Conservation (phyloP, 2,888 invertebrate genomes). For the Tetragnatha montana region DNA sequence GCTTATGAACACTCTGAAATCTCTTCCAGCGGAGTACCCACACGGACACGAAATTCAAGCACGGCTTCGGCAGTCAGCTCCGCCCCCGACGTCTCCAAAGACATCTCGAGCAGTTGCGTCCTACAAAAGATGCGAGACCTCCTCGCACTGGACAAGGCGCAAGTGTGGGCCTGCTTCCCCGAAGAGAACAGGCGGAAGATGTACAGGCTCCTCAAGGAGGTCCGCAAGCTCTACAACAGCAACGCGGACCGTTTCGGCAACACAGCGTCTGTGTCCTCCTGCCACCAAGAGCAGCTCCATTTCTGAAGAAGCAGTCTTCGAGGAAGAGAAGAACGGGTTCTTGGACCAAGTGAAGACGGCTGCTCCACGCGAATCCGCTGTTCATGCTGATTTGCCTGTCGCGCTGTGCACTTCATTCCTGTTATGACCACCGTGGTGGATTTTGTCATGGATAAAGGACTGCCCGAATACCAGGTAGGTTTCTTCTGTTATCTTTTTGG, state of each 20-base stretch:
- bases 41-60: background rate
- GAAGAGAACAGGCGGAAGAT: conserved; percentile 7
- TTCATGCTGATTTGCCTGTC: conserved; percentile 56
- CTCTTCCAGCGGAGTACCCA: background rate
- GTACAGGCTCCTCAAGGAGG: conserved; percentile 18
- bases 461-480: conserved; percentile 22
- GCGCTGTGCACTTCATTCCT: conserved; percentile 52
- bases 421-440: conserved; percentile 68
- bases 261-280: too few relatives aligned
- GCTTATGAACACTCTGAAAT: too few relatives aligned
- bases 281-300: background rate
- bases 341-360: conserved; percentile 39
- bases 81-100: background rate
- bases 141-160: conserved; percentile 2
- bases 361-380: conserved; percentile 42
- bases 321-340: background rate
- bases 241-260: background rate
- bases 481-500: too few relatives aligned
- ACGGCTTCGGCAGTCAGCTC: background rate
- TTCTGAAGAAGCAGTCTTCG: too few relatives aligned
- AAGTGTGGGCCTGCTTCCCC: background rate
- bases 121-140: conserved; percentile 9
- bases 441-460: conserved; percentile 69
- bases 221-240: conserved; percentile 17
- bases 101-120: background rate